phyloP scores from a whole-genome alignment of 1,140 invertebrate genomes.

The Chironomus tepperi region DNA sequence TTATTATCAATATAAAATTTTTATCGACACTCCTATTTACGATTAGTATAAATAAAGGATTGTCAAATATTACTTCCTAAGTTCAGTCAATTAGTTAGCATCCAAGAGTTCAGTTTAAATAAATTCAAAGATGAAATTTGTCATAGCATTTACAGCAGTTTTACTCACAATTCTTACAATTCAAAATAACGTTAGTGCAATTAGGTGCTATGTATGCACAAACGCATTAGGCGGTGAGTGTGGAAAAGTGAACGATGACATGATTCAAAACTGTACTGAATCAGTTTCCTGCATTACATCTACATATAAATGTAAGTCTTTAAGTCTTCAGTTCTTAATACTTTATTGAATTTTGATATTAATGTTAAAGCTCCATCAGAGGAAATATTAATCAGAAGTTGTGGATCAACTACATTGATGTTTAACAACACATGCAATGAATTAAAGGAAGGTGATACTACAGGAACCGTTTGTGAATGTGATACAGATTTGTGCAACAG shows the following conservation, averaged over 20 bases:
- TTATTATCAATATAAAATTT: too few relatives aligned
- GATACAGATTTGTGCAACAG: neutral
- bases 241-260: neutral
- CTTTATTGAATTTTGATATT: too few relatives aligned
- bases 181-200: neutral
- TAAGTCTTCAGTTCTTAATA: too few relatives aligned
- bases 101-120: too few relatives aligned
- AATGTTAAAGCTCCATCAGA: neutral
- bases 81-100: too few relatives aligned
- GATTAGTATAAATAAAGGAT: too few relatives aligned
- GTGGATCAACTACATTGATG: neutral
- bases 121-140: too few relatives aligned
- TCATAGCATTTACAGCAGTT: too few relatives aligned
- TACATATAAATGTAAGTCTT: too few relatives aligned
- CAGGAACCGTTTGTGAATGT: neutral
- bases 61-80: too few relatives aligned
- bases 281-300: neutral
- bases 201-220: neutral
- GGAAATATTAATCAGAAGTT: neutral
- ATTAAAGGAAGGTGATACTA: neutral
- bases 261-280: neutral
- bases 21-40: too few relatives aligned
- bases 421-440: neutral
- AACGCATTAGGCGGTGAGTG: neutral
- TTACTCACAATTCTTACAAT: too few relatives aligned